phyloP scores from a whole-genome alignment of 2,113 vertebrate genomes.

The Zosterops japonicus region DNA sequence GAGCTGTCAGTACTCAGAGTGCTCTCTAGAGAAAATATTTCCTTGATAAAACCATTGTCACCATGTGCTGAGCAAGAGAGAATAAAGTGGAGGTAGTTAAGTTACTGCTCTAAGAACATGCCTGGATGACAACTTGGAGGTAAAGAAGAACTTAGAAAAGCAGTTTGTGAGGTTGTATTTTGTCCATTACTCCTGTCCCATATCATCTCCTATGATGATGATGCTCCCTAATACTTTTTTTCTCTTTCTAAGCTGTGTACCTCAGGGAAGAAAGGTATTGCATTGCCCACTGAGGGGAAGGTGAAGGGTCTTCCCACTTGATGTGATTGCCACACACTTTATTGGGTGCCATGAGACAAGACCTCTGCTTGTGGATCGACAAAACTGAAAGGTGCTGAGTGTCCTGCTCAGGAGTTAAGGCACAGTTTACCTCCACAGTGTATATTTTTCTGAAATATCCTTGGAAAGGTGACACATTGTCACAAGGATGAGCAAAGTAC shows the following conservation, averaged over 20 bases:
- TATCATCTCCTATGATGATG: not conserved
- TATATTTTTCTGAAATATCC: not conserved
- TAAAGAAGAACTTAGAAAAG: not conserved
- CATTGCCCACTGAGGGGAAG: not conserved
- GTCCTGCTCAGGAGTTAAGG: not conserved
- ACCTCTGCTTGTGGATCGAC: not conserved
- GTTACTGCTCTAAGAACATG: not conserved
- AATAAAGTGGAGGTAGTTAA: not conserved
- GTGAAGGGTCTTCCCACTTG: not conserved
- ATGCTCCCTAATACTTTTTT: not conserved
- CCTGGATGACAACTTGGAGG: not conserved
- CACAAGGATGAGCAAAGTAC: not conserved
- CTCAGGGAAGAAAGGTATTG: not conserved
- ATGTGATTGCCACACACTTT: not conserved
- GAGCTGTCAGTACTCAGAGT: slow-evolving; percentile 26
- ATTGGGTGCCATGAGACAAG: not conserved
- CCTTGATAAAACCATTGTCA: not conserved
- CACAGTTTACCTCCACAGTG: not conserved
- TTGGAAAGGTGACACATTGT: not conserved
- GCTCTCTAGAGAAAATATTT: slow-evolving; percentile 3
- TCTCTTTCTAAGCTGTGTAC: not conserved
- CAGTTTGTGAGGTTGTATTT: not conserved
- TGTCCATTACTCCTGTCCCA: not conserved
- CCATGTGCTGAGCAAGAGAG: not conserved
- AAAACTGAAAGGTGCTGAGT: not conserved